Conservation (phyloP, 2,888 invertebrate species). For the Brachyopa scutellaris region DNA sequence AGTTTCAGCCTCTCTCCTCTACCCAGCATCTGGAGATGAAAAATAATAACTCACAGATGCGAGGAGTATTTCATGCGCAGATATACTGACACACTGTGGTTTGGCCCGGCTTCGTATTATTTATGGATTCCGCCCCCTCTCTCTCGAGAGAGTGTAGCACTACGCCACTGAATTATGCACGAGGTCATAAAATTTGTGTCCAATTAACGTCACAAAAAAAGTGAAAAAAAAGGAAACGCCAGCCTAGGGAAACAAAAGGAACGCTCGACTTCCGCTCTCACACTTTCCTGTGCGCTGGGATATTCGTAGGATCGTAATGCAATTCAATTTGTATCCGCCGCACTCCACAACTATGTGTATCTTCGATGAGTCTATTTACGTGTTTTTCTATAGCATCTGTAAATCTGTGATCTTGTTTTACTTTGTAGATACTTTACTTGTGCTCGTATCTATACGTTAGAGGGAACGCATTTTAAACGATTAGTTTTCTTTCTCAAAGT, state of each 20-base stretch:
- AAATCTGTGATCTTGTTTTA: slow-evolving; percentile 34
- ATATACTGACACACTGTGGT: slow-evolving; percentile 25
- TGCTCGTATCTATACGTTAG: too few relatives aligned
- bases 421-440: too few relatives aligned
- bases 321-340: background rate
- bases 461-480: slow-evolving; percentile 8
- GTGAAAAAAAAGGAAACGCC: background rate
- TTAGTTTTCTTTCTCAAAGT: slow-evolving; percentile 9
- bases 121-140: slow-evolving; percentile 56
- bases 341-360: background rate
- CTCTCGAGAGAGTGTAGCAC: background rate
- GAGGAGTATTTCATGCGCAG: slow-evolving; percentile 38
- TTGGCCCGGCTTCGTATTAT: slow-evolving; percentile 52
- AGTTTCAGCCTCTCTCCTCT: slow-evolving; percentile 26
- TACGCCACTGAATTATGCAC: slow-evolving; percentile 61
- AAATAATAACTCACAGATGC: slow-evolving; percentile 38
- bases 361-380: slow-evolving; percentile 26
- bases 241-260: slow-evolving; percentile 2
- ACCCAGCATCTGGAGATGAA: slow-evolving; percentile 48
- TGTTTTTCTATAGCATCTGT: slow-evolving; percentile 18
- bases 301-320: background rate
- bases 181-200: slow-evolving; percentile 71
- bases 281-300: too few relatives aligned
- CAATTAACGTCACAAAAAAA: slow-evolving; percentile 64
- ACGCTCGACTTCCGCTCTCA: too few relatives aligned